A percentile compares a stretch with the other conserved stretches of the same genome.
Conservation (phyloP, 2,888 invertebrate genomes). For the Cheilosia vernalis region DNA sequence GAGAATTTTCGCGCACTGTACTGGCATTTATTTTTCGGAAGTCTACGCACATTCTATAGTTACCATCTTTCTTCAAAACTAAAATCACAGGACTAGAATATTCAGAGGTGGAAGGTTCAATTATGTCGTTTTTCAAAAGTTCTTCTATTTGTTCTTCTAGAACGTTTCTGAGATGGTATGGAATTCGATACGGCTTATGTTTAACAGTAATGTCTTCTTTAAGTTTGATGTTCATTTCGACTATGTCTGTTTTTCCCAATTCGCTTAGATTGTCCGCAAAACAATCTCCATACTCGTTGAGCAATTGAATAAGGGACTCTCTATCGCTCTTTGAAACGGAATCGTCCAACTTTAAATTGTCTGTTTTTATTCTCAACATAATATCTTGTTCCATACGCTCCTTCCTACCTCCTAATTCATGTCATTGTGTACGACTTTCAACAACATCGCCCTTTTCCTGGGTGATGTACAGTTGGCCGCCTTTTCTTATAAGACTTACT, state of each 20-base stretch:
- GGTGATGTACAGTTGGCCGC: too few relatives aligned
- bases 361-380: not conserved
- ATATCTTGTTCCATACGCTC: not conserved
- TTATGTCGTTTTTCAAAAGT: constrained; percentile 18
- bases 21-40: too few relatives aligned
- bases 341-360: not conserved
- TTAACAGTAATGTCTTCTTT: not conserved
- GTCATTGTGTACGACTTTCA: too few relatives aligned
- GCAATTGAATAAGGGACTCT: too few relatives aligned
- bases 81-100: constrained; percentile 12
- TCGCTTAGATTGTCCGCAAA: too few relatives aligned
- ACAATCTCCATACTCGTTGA: too few relatives aligned
- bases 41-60: too few relatives aligned
- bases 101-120: constrained; percentile 16
- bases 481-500: not conserved
- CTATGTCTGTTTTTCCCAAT: too few relatives aligned
- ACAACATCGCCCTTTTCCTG: too few relatives aligned
- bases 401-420: too few relatives aligned
- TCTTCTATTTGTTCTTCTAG: constrained; percentile 10
- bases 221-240: not conserved
- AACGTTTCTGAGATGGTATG: constrained; percentile 2
- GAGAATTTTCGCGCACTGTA: too few relatives aligned
- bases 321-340: not conserved
- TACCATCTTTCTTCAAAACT: constrained; percentile 4
- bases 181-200: not conserved